Conservation (phyloP, 2,888 invertebrate genomes). For the Trachelus troglodyta region DNA sequence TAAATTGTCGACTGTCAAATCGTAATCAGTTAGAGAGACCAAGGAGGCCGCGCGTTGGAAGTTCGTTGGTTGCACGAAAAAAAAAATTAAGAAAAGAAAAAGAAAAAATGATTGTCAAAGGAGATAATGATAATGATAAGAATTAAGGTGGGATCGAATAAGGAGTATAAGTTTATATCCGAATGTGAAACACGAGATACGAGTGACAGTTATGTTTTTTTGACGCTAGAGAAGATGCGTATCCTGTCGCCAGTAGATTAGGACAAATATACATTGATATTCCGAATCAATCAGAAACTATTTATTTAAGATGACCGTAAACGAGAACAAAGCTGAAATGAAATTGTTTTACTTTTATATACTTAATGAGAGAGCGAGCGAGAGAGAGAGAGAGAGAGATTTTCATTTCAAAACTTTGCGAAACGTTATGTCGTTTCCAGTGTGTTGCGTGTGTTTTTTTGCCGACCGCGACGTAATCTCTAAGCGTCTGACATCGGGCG, state of each 20-base stretch:
- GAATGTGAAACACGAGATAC: not conserved
- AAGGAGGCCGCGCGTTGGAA: not conserved
- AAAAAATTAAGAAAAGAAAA: not conserved
- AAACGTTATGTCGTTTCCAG: not conserved
- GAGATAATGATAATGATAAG: not conserved
- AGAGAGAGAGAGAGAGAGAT: constrained; percentile 29
- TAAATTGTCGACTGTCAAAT: not conserved
- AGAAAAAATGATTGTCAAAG: not conserved
- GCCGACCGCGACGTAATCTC: not conserved
- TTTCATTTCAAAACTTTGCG: constrained; percentile 1
- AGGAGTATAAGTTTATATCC: not conserved
- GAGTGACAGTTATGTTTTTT: not conserved
- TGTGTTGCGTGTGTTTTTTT: not conserved
- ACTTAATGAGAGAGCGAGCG: constrained; percentile 37
- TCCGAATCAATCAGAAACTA: constrained; percentile 40
- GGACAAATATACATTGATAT: constrained; percentile 40
- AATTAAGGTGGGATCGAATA: not conserved
- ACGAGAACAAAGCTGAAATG: constrained; percentile 22
- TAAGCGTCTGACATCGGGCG: not conserved
- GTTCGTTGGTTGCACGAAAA: not conserved
- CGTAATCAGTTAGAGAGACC: not conserved
- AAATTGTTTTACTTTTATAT: constrained; percentile 48
- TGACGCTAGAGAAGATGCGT: constrained; percentile 25
- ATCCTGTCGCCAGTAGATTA: constrained; percentile 33
- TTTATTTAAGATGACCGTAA: constrained; percentile 42